Conservation (phyloP, 1,140 invertebrate species). For the Apis florea region DNA sequence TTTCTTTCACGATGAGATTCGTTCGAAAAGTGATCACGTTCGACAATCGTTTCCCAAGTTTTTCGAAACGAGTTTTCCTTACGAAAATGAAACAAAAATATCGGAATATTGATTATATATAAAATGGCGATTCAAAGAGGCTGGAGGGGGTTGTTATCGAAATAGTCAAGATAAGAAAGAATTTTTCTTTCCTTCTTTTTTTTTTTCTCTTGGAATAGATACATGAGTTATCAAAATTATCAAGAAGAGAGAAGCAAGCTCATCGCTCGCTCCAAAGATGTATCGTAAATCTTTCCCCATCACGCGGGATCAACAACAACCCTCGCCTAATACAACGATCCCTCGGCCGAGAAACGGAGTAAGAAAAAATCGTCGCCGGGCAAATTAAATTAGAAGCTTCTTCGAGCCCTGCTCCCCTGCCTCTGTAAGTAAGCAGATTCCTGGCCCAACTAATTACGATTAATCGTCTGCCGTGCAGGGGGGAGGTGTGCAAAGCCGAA, state of each 20-base stretch:
- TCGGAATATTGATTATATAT: no score
- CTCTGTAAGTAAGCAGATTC: slow-evolving; percentile 9
- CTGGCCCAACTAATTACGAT: slow-evolving; percentile 18
- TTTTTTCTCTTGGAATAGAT: no score
- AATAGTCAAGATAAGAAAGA: no score
- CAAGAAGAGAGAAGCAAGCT: background rate
- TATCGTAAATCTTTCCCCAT: background rate
- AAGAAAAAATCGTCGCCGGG: slow-evolving; percentile 14
- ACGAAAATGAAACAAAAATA: no score
- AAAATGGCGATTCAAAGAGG: no score
- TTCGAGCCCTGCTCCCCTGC: background rate
- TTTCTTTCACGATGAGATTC: no score
- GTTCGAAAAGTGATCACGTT: no score
- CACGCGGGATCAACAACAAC: background rate
- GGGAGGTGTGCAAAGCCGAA: background rate
- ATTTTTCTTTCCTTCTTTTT: no score
- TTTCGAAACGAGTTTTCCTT: no score
- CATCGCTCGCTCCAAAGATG: background rate
- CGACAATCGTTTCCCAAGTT: no score
- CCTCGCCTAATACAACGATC: background rate
- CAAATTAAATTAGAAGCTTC: slow-evolving; percentile 18
- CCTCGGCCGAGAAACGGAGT: background rate
- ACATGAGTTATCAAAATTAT: background rate
- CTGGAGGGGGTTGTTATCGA: no score
- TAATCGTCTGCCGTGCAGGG: background rate